Evolutionary conservation across 2,888 invertebrate genomes (phyloP), one percentile per base, ranked within the genome.

Genomic region (Dendrolimus houi): DNA sequence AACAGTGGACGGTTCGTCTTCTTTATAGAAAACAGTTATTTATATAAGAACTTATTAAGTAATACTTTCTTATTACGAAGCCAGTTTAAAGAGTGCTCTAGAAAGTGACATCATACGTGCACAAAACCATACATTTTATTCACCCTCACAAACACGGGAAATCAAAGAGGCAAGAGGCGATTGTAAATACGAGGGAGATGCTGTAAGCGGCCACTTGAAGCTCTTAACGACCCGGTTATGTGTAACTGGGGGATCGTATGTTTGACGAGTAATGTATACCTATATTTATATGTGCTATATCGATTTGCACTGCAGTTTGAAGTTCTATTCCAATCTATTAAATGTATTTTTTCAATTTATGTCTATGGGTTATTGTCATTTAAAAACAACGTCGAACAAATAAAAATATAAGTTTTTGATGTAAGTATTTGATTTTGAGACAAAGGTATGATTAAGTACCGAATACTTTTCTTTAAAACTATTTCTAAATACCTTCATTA

Each of bases 161-260:
- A 47, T 47, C 47, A 47, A 47, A 47, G 47, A 47, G 47, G 47
- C 47, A 47, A 47, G 47, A 47, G 47, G 47, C 47, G 47, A 47
- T 47, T 47, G 47, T 47, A 47, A 47, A 47, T 47, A 47, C 9
- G 47, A 47, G 47, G 47, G 47, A 47, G 47, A 47, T 47, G 47
- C 9, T 47, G 47, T 47, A 47, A 47, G 47, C 52, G 52, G 52
- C 47, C 9, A 52, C 52, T 55, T 52, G 52, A 55, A 55, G 55
- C 52, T 52, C 55, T 55, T 55, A 52, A 55, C 55, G 47, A 52
- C 55, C 55, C 55, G 17, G 40, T 52, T 55, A 52, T 55, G 55
- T 55, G 52, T 55, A 17, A 52, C 52, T 12, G 9, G 52, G 17
- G 55, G 55, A 17, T 47, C 12, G 47, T 47, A 12, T 47, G 47